These are phyloP conservation scores for Himalopsyche japonica DNA, from an alignment of 2,888 invertebrate genomes.

Conservation along the genomic window DNA sequence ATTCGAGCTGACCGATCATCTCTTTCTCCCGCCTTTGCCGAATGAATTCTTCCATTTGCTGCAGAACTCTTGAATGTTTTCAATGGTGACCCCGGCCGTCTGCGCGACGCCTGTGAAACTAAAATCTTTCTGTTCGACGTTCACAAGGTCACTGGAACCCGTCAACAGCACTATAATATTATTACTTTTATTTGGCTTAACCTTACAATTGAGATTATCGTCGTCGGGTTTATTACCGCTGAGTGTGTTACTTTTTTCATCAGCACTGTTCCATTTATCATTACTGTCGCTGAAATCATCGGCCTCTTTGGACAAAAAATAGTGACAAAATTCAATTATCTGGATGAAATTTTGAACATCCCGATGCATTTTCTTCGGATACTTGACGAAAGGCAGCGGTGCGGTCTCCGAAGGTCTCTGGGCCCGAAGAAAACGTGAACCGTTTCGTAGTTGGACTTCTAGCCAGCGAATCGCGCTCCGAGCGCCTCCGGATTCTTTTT, in stretches of 20 bases:
- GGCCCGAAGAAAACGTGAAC: slow-evolving; percentile 84
- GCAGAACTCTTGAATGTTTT: slow-evolving; percentile 82
- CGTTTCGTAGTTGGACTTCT: slow-evolving; percentile 82
- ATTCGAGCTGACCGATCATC: slow-evolving; percentile 48
- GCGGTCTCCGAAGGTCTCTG: slow-evolving; percentile 83
- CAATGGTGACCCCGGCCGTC: slow-evolving; percentile 79
- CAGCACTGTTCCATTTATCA: slow-evolving; percentile 12
- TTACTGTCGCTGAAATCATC: neutral
- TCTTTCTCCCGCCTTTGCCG: slow-evolving; percentile 55
- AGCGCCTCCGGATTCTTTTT: slow-evolving; percentile 81
- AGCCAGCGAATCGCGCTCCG: slow-evolving; percentile 94
- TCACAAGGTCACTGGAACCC: slow-evolving; percentile 57
- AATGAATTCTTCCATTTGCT: slow-evolving; percentile 80
- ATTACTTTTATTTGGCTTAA: neutral
- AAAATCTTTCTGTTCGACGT: slow-evolving; percentile 64
- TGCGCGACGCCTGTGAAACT: slow-evolving; percentile 78
- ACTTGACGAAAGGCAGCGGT: slow-evolving; percentile 71
- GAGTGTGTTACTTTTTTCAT: slow-evolving; percentile 43
- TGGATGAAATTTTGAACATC: slow-evolving; percentile 76
- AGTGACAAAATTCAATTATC: slow-evolving; percentile 83
- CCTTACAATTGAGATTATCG: slow-evolving; percentile 44
- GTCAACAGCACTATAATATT: slow-evolving; percentile 78
- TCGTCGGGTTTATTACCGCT: slow-evolving; percentile 51
- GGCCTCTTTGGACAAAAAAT: slow-evolving; percentile 56
- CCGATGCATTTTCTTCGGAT: slow-evolving; percentile 74